Base-by-base conservation (phyloP, 2,888 invertebrate species). In the Lithophane semibrunnea region DNA sequence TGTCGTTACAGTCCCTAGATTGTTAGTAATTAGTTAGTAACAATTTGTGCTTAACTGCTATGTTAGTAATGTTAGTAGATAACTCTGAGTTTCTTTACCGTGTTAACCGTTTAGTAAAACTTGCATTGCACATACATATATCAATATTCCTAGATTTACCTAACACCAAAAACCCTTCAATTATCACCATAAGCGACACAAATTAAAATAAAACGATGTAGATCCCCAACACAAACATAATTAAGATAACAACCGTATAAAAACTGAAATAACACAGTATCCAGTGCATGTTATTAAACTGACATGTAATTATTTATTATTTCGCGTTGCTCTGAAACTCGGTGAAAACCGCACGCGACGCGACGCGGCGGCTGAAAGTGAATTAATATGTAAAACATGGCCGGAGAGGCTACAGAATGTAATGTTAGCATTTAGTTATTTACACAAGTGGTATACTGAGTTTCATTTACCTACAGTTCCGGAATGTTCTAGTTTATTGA, bases 301-400 rank as follows among this genome's bases (percentile, higher is more conserved):
- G 75, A 78, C 72, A 74, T 75, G 69, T 82, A 66, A 79, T 84
- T 77, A 76, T 52, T 52, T 52, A 52, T 77, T 77, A 79, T 87
- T 81, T 80, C 76, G 75, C 68, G 24, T 72, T 54, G 73, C 64
- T 76, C 88, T 88, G 83, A 85, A 88, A 82, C 86, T 83, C 68
- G 84, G 90, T 82, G 86, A 88, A 86, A 90, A 79, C 80, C 18
- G 70, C 85, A 85, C 83, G 87, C 68, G 69, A 73, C 80, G 87
- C 65, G 71, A 73, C 82, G 80, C 85, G 86, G 74, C 68, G 37
- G 66, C 87, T 88, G 90, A 91, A 92, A 92, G 90, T 90, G 90
- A 91, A 91, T 91, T 90, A 89, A 91, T 90, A 88, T 88, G 84
- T 84, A 85, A 81, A 85, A 70, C 73, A 75, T 54, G 63, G 56